phyloP scores from a whole-genome alignment of 1,140 invertebrate genomes.

The Drosophila tropicalis region DNA sequence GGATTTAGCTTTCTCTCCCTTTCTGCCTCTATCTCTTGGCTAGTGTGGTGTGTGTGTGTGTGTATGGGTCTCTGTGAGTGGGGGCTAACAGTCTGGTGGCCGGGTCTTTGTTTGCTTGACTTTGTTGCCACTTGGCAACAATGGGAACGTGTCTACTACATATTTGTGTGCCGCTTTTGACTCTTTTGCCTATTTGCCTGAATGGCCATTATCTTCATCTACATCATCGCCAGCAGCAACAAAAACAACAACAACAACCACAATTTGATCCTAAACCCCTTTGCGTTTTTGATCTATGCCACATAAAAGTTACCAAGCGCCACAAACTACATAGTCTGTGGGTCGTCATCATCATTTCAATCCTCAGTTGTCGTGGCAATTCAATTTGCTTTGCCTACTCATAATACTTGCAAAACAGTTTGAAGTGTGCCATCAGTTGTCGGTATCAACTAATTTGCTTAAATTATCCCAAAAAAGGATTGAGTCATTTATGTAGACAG shows the following conservation, averaged over 20 bases:
- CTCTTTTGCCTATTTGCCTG: conserved; percentile 69
- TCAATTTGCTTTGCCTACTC: conserved; percentile 59
- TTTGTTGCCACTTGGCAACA: conserved; percentile 78
- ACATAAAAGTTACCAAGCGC: conserved; percentile 62
- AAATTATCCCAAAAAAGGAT: conserved; percentile 22
- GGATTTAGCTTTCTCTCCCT: conserved; percentile 48
- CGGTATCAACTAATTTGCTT: conserved; percentile 49
- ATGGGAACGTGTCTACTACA: conserved; percentile 60
- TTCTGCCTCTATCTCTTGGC: background rate
- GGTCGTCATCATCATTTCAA: background rate
- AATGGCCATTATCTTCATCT: conserved; percentile 75
- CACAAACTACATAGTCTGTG: conserved; percentile 45
- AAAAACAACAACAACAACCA: conserved; percentile 23
- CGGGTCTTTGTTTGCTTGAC: conserved; percentile 75
- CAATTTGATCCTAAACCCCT: conserved; percentile 38
- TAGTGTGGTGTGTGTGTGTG: background rate
- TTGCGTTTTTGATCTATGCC: conserved; percentile 73
- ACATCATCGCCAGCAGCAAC: conserved; percentile 55
- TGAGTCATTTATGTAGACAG: conserved; percentile 26
- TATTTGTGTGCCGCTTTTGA: conserved; percentile 31
- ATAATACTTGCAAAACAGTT: conserved; percentile 57
- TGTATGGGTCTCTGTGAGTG: conserved; percentile 13
- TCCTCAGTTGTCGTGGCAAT: conserved; percentile 62
- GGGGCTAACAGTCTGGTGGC: conserved; percentile 19
- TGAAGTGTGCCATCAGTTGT: conserved; percentile 45